A percentile compares a stretch with the other conserved stretches of the same genome.
Conservation (phyloP, 1,140 invertebrate genomes). For the Bombus turneri region DNA sequence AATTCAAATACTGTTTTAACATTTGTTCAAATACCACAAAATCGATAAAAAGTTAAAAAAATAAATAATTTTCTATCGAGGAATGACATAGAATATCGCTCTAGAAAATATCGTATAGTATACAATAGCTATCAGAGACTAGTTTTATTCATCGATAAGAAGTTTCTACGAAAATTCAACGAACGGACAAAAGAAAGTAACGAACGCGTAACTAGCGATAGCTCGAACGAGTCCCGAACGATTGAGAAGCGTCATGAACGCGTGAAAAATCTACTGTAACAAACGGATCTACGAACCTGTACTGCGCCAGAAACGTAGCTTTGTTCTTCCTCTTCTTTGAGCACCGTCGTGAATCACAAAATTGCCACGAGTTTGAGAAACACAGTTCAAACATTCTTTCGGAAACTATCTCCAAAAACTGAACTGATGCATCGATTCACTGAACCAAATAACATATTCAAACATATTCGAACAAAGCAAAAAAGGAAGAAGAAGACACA, state of each 20-base stretch:
- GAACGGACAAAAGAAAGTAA: no score
- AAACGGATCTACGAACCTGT: neutral
- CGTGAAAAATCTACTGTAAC: neutral
- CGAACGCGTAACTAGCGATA: no score
- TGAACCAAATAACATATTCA: neutral
- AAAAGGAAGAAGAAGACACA: neutral
- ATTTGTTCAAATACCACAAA: no score
- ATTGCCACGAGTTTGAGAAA: neutral
- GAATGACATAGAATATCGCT: no score
- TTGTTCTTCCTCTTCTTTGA: neutral
- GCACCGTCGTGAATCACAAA: neutral
- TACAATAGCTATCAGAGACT: fast-evolving
- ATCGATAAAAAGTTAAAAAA: no score
- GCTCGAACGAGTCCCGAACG: no score
- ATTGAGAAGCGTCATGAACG: fast-evolving
- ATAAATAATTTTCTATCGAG: no score
- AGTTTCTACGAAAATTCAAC: no score
- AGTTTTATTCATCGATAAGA: neutral
- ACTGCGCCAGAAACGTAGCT: neutral
- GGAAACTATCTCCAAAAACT: neutral
- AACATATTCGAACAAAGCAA: neutral
- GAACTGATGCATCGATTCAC: neutral
- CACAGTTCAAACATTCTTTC: neutral
- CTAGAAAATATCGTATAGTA: neutral
- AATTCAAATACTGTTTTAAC: no score